Evolutionary conservation across 1,140 invertebrate genomes (phyloP), one percentile per base, ranked within the genome.

Genomic region (Drosophila asahinai): DNA sequence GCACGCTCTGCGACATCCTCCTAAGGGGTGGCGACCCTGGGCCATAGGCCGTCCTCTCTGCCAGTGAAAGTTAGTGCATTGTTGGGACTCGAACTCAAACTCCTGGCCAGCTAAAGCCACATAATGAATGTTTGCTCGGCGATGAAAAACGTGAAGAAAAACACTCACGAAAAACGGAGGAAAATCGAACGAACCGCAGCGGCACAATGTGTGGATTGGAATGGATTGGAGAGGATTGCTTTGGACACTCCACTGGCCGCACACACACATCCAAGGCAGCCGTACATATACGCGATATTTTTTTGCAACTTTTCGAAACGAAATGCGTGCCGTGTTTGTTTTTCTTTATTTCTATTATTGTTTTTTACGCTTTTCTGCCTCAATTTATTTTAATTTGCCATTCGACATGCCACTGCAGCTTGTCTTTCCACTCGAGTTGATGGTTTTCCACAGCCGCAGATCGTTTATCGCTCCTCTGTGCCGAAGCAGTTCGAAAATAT

Each of bases 61-160:
- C 47, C 83, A 87, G 83, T 86, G 83, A 86, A 86, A 86, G 83
- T 86, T 80, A 86, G 74, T 86, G 83, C 83, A 86, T 86, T 82
- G 77, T 42, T 49, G 22, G 22, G 1, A 11, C 17, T 22, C 80
- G 78, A 75, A 52, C 81, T 83, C 75, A 0, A 30, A 27, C 30
- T 25, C 30, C 6, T 9, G 30, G 30, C 30, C 80, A 22, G 33
- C 38, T 33, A 33, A 77, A 63, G 77, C 36, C 72, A 25, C 83
- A 87, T 87, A 73, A 68, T 80, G 64, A 83, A 81, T 80, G 83
- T 83, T 86, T 86, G 66, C 45, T 52, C 81, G 77, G 64, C 49
- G 27, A 25, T 6, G 72, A 74, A 76, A 75, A 74, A 43, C 47
- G 51, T 47, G 58, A 40, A 36, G 58, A 40, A 36, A 71, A 55